A percentile compares a stretch with the other conserved stretches of the same genome.
phyloP scores from a whole-genome alignment of 2,888 invertebrate genomes.

The Augochlorella aurata region DNA sequence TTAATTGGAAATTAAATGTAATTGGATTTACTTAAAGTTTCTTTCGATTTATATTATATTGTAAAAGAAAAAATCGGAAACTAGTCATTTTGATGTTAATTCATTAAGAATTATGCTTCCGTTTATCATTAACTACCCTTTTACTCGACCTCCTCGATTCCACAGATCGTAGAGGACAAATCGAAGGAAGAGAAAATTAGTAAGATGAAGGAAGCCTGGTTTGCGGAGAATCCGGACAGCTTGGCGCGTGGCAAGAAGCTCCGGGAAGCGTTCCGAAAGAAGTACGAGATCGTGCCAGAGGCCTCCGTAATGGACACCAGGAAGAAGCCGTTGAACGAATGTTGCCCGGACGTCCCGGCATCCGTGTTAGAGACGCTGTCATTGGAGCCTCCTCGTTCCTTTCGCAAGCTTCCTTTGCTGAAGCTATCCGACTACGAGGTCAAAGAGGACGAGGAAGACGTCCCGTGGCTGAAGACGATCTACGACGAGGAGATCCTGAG shows the following conservation, averaged over 20 bases:
- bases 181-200: conserved; percentile 57
- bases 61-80: too few species aligned
- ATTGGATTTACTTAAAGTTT: too few species aligned
- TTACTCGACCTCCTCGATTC: neutral
- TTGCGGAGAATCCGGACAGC: conserved; percentile 57
- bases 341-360: neutral
- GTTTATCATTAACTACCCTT: too few species aligned
- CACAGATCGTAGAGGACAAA: conserved; percentile 58
- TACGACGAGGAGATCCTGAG: conserved; percentile 32
- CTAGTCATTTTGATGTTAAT: too few species aligned
- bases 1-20: too few species aligned
- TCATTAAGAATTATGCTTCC: too few species aligned
- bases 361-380: conserved; percentile 30
- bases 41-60: too few species aligned
- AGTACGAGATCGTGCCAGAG: conserved; percentile 14
- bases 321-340: neutral
- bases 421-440: conserved; percentile 40
- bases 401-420: conserved; percentile 34
- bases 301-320: neutral
- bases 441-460: conserved; percentile 25
- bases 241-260: conserved; percentile 61
- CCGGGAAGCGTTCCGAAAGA: conserved; percentile 59
- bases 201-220: conserved; percentile 63
- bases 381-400: conserved; percentile 30
- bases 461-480: conserved; percentile 15